These are phyloP conservation scores for Atrichornis clamosus DNA, from an alignment of 2,113 vertebrate species.

Conservation along the genomic window DNA sequence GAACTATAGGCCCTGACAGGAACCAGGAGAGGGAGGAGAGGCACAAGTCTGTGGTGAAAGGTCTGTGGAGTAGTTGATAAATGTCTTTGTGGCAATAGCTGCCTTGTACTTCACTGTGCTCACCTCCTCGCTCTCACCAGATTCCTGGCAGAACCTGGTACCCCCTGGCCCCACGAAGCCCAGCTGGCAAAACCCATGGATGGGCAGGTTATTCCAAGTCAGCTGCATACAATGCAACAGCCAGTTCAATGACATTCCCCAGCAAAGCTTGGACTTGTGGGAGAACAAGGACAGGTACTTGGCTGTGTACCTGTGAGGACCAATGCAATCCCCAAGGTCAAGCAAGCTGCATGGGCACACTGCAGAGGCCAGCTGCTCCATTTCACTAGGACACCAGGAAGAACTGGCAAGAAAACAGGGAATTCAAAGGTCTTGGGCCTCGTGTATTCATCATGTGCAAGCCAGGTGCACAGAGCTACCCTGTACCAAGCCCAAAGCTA, in stretches of 20 bases:
- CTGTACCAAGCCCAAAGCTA: not conserved
- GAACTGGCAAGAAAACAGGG: not conserved
- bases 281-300: not conserved
- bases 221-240: not conserved
- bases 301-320: not conserved
- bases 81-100: not conserved
- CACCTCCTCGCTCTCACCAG: not conserved
- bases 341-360: fast-evolving
- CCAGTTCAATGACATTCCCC: not conserved
- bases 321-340: not conserved
- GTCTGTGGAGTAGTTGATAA: not conserved
- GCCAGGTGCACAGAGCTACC: not conserved
- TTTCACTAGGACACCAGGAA: not conserved
- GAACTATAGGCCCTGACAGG: not conserved
- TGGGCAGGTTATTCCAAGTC: not conserved
- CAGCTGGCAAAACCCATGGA: not conserved
- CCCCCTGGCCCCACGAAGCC: not conserved
- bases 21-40: not conserved
- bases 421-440: not conserved
- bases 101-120: not conserved
- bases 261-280: fast-evolving
- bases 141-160: not conserved
- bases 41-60: not conserved
- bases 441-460: not conserved
- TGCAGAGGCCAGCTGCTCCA: not conserved